Percentiles rank a stretch among this genome's conserved stretches.
Conservation (phyloP, 2,888 invertebrate genomes). For the Julus scanicus region DNA sequence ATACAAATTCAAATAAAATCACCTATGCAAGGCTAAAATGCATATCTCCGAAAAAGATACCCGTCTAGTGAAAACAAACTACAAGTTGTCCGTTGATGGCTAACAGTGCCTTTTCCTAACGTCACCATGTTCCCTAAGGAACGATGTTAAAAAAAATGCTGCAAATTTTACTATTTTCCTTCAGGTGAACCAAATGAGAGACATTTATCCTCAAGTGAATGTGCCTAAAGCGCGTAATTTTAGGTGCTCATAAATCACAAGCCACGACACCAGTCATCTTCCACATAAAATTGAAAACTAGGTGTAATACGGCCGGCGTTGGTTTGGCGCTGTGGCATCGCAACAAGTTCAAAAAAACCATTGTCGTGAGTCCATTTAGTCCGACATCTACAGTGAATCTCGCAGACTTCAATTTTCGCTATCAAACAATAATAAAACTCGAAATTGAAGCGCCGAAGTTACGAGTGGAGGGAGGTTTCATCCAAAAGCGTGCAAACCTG, state of each 20-base stretch:
- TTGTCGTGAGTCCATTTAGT: slow-evolving; percentile 40
- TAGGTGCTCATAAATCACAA: slow-evolving; percentile 39
- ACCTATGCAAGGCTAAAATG: not conserved
- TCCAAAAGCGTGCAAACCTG: slow-evolving; percentile 41
- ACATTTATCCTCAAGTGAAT: slow-evolving; percentile 21
- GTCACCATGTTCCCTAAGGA: slow-evolving; percentile 12
- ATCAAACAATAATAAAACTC: slow-evolving; percentile 44
- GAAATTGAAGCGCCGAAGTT: slow-evolving; percentile 47
- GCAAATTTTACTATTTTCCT: not conserved
- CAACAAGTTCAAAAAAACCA: slow-evolving; percentile 40
- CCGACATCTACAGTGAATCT: slow-evolving; percentile 45
- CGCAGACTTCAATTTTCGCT: slow-evolving; percentile 45
- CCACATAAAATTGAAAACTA: slow-evolving; percentile 35
- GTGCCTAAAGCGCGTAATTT: slow-evolving; percentile 13
- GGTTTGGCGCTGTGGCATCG: slow-evolving; percentile 43
- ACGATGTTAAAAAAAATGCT: slow-evolving; percentile 14
- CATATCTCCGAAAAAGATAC: not conserved
- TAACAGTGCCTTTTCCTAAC: not conserved
- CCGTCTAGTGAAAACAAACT: not conserved
- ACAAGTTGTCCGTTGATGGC: not conserved
- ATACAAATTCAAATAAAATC: not conserved
- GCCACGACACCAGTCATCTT: slow-evolving; percentile 43
- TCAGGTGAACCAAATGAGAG: not conserved
- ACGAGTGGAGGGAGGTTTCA: slow-evolving; percentile 16
- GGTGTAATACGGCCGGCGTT: slow-evolving; percentile 37